Evolutionary conservation across 2,797 vertebrate species (phyloP), one percentile per base, ranked within the genome.

Genomic region (Pelobates cultripes): DNA sequence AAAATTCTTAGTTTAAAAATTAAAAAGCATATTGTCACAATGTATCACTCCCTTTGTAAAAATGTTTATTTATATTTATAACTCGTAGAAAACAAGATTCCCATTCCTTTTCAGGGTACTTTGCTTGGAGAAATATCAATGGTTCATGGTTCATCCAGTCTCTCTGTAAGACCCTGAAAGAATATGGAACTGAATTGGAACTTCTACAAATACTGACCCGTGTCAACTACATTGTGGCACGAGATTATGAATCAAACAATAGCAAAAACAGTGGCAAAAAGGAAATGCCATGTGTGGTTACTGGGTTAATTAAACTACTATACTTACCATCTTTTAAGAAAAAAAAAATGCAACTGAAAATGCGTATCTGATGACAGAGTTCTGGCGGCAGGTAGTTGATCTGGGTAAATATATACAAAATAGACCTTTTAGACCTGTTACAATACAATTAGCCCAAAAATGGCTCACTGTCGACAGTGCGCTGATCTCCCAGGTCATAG

Each of bases 91-190:
- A 51, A 51, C 10, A 51, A 51, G 47, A 51, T 51, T 10, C 47
- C 10, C 3, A 51, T 51, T 51, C 5, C 10, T 51, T 51, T 51
- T 17, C 86, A 99, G 98, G 98, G 82, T 99, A 99, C 87, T 97
- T 95, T 90, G 97, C 98, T 0, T 99, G 97, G 96, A 95, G 64
- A 77, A 77, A 77, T 44, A 97, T 85, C 97, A 94, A 91, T 0
- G 98, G 98, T 63, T 98, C 97, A 79, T 99, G 98, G 97, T 99
- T 99, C 78, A 95, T 99, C 75, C 97, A 99, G 89, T 95, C 97
- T 0, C 94, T 99, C 83, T 98, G 97, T 90, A 94, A 94, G 53
- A 91, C 96, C 89, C 94, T 99, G 55, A 94, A 91, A 0, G 94
- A 99, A 87, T 92, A 95, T 0, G 96, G 97, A 74, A 97, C 96